These are phyloP conservation scores for Aegypius monachus DNA, from an alignment of 2,113 vertebrate genomes.

Conservation along the genomic window DNA sequence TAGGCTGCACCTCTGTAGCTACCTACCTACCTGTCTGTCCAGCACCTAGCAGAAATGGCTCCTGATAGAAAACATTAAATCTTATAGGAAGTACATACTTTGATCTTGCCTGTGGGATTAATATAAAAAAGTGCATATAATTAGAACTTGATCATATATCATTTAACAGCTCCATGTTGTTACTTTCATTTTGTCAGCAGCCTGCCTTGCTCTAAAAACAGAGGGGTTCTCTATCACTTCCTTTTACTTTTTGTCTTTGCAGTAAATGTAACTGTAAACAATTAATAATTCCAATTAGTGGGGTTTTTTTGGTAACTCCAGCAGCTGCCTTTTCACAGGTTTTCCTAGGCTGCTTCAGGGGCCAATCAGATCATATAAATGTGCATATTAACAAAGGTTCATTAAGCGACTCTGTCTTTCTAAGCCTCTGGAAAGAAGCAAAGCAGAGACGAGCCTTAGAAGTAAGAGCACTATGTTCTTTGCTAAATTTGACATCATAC, in stretches of 20 bases:
- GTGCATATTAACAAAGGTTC: constrained; percentile 63
- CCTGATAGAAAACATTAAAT: background rate
- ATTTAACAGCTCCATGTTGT: background rate
- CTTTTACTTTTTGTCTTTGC: background rate
- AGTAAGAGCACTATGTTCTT: background rate
- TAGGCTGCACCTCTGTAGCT: background rate
- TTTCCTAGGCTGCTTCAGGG: constrained; percentile 23
- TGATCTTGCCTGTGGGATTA: background rate
- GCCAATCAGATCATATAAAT: constrained; percentile 52
- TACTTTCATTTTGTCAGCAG: background rate
- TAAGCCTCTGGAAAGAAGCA: constrained; percentile 38
- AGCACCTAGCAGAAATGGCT: background rate
- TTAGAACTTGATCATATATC: background rate
- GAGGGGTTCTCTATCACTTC: background rate
- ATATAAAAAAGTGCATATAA: background rate
- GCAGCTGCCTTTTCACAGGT: constrained; percentile 42
- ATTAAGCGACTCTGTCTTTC: constrained; percentile 11
- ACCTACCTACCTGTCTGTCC: fast-evolving
- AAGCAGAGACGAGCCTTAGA: background rate
- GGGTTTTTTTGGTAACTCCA: background rate
- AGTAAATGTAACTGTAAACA: constrained; percentile 10
- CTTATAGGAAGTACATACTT: background rate
- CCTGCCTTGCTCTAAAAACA: background rate
- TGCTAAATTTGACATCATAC: background rate
- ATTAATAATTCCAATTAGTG: constrained; percentile 30